Evolutionary conservation across 2,797 vertebrate species (phyloP).

Genomic region (Liparis tanakae): DNA sequence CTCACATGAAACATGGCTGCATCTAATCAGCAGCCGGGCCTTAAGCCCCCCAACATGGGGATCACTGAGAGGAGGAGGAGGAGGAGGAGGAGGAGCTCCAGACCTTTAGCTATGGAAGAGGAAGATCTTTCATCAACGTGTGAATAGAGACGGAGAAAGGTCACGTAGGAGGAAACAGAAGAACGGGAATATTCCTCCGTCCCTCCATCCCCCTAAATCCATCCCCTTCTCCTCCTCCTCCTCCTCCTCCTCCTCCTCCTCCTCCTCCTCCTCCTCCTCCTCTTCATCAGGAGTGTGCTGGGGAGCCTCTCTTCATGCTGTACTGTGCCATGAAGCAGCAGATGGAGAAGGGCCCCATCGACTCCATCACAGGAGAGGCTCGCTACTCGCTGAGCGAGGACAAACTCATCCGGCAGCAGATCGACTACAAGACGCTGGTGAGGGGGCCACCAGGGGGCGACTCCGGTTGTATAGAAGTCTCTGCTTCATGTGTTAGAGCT

Average conservation of each 20-base stretch:
- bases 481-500: too few relatives aligned
- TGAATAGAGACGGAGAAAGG: constrained; percentile 67
- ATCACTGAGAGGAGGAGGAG: too few relatives aligned
- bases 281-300: constrained; percentile 69
- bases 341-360: constrained; percentile 99
- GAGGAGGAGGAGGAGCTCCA: constrained; percentile 24
- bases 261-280: not conserved
- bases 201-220: not conserved
- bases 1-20: constrained; percentile 48
- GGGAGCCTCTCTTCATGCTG: constrained; percentile 92
- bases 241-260: not conserved
- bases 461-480: too few relatives aligned
- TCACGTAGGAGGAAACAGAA: constrained; percentile 56
- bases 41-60: too few relatives aligned
- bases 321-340: constrained; percentile 99
- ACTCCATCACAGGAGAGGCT: constrained; percentile 97
- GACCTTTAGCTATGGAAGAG: constrained; percentile 54
- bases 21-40: constrained; percentile 60
- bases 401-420: constrained; percentile 98
- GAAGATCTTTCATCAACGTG: constrained; percentile 67
- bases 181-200: constrained; percentile 17
- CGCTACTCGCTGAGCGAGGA: constrained; percentile 98
- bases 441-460: too few relatives aligned
- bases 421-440: constrained; percentile 98
- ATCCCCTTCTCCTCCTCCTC: not conserved